Percentiles rank a stretch among this genome's conserved stretches.
Evolutionary conservation across 1,140 invertebrate genomes (phyloP).

Genomic region (Tachypleus tridentatus): DNA sequence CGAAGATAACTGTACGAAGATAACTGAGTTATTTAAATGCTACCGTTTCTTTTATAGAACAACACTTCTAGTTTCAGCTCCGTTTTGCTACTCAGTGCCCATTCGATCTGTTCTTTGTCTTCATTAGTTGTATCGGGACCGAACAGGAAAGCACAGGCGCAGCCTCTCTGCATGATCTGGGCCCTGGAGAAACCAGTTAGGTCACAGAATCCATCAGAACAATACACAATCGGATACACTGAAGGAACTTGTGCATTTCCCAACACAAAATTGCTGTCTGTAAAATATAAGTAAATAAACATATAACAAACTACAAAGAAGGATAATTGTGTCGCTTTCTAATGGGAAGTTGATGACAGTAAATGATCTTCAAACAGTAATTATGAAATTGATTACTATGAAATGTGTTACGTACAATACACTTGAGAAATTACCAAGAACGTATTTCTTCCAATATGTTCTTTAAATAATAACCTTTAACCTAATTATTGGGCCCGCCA

Average conservation of each 20-base stretch:
- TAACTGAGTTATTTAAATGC: no score
- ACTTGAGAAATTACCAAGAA: no score
- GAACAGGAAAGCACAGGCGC: slow-evolving; percentile 90
- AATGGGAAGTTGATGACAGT: no score
- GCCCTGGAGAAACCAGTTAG: slow-evolving; percentile 84
- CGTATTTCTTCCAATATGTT: no score
- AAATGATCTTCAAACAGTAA: no score
- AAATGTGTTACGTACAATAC: no score
- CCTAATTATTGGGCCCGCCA: no score
- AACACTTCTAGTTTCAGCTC: slow-evolving; percentile 88
- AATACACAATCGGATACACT: slow-evolving; percentile 89
- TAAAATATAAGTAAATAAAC: slow-evolving; percentile 37
- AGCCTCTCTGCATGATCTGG: slow-evolving; percentile 94
- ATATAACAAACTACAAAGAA: no score
- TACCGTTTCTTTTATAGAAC: slow-evolving; percentile 90
- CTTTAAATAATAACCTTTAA: no score
- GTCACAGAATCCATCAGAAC: slow-evolving; percentile 95
- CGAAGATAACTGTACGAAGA: no score
- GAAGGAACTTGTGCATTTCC: slow-evolving; percentile 84
- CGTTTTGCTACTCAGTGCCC: slow-evolving; percentile 71
- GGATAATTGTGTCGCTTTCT: no score
- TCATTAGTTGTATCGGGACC: slow-evolving; percentile 80
- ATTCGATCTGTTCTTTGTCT: slow-evolving; percentile 75
- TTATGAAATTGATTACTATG: no score
- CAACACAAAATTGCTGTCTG: slow-evolving; percentile 96